Percentiles rank a stretch among this genome's conserved stretches.
Evolutionary conservation across 1,140 invertebrate genomes (phyloP).

Genomic region (Ips nitidus): DNA sequence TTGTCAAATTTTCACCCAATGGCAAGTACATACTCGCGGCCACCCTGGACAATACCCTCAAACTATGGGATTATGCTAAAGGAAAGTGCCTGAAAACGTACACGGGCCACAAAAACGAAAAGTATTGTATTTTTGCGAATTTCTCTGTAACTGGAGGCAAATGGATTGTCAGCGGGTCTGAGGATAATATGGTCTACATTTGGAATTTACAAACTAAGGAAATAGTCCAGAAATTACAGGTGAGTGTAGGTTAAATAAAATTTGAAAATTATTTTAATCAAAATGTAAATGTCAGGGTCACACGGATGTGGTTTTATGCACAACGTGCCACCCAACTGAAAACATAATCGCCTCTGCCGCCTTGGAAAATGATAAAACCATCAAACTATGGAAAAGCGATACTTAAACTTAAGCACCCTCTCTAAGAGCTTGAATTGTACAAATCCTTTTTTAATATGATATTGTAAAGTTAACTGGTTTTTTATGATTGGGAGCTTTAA

Average conservation of each 20-base stretch:
- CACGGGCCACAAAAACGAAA: slow-evolving; percentile 97
- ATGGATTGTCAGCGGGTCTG: slow-evolving; percentile 99
- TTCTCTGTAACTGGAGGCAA: slow-evolving; percentile 99
- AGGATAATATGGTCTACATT: slow-evolving; percentile 98
- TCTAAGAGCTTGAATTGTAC: not conserved
- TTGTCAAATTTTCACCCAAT: slow-evolving; percentile 99
- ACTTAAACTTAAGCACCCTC: slow-evolving; percentile 54
- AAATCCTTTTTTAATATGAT: not conserved
- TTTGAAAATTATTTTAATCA: not conserved
- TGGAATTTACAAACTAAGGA: slow-evolving; percentile 99
- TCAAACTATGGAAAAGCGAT: slow-evolving; percentile 99
- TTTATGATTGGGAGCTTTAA: not conserved
- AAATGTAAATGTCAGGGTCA: slow-evolving; percentile 68
- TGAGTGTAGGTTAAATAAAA: not conserved
- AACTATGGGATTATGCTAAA: slow-evolving; percentile 99
- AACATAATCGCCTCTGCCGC: slow-evolving; percentile 99
- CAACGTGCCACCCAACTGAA: slow-evolving; percentile 97
- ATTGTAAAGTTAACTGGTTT: not conserved
- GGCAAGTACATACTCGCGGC: slow-evolving; percentile 99
- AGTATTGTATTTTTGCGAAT: slow-evolving; percentile 99
- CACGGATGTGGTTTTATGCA: slow-evolving; percentile 97
- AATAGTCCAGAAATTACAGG: slow-evolving; percentile 91
- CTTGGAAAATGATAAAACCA: slow-evolving; percentile 98
- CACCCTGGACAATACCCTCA: slow-evolving; percentile 96
- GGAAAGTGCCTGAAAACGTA: slow-evolving; percentile 97